These are phyloP conservation scores for Hydrotaea cyrtoneurina DNA, from an alignment of 2,888 invertebrate genomes.

Conservation along the genomic window DNA sequence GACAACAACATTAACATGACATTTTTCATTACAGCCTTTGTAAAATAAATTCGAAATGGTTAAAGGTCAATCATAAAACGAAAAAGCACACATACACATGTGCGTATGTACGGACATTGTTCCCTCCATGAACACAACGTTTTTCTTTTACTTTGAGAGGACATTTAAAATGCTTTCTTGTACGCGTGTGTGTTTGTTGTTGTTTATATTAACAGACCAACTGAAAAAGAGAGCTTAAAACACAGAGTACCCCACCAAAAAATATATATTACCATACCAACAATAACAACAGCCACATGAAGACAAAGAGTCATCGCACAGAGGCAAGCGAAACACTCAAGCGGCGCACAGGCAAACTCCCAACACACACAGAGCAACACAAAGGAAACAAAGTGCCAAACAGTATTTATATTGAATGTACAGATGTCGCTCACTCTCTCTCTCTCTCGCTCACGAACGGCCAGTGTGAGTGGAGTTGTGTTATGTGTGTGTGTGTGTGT, in stretches of 20 bases:
- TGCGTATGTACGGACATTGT: neutral
- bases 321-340: too few relatives aligned
- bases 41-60: neutral
- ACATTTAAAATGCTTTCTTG: neutral
- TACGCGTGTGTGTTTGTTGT: neutral
- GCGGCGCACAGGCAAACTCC: too few relatives aligned
- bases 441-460: neutral
- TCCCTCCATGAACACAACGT: neutral
- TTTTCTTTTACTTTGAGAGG: neutral
- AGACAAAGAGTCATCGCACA: constrained; percentile 51
- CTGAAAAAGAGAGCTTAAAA: neutral
- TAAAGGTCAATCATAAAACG: neutral
- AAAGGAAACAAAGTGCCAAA: constrained; percentile 38
- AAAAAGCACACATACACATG: neutral
- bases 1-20: too few relatives aligned
- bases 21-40: neutral
- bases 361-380: constrained; percentile 1
- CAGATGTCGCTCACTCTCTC: neutral
- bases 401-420: constrained; percentile 11
- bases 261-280: neutral
- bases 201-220: neutral
- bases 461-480: constrained; percentile 6
- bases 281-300: neutral
- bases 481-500: constrained; percentile 38
- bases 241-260: neutral